Evolutionary conservation across 2,113 vertebrate genomes (phyloP).

Genomic region (Cervus canadensis): DNA sequence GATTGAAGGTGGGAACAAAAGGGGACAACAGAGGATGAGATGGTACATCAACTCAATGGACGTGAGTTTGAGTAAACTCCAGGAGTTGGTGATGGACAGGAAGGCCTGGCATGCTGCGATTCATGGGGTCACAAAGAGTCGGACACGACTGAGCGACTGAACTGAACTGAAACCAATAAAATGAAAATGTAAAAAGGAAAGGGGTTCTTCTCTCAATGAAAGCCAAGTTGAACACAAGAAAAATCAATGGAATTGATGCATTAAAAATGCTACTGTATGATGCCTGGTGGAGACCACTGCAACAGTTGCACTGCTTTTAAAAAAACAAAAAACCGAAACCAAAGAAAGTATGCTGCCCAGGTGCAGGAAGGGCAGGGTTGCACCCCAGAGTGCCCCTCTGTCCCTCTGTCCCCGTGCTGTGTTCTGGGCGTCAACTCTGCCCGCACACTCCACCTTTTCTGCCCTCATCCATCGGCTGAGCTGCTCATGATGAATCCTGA

Average conservation of each 20-base stretch:
- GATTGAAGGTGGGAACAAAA: background rate
- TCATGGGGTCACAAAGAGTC: background rate
- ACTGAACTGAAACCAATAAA: background rate
- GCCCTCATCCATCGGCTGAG: background rate
- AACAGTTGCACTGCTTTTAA: background rate
- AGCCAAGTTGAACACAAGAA: background rate
- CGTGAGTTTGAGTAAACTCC: background rate
- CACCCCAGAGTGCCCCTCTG: background rate
- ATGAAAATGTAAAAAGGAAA: background rate
- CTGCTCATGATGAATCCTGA: background rate
- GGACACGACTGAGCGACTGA: background rate
- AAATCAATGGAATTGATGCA: background rate
- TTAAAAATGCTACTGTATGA: background rate
- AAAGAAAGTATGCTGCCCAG: background rate
- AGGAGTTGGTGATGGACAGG: background rate
- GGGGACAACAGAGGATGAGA: background rate
- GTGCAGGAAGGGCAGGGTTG: background rate
- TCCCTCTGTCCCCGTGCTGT: background rate
- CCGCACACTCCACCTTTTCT: background rate
- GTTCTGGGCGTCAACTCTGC: background rate
- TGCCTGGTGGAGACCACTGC: background rate
- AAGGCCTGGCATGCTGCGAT: rapidly evolving
- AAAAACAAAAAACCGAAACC: background rate
- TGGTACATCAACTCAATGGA: background rate
- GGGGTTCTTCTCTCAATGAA: background rate